A percentile compares a stretch with the other conserved stretches of the same genome.
Evolutionary conservation across 2,113 vertebrate species (phyloP).

Genomic region (Semnopithecus entellus): DNA sequence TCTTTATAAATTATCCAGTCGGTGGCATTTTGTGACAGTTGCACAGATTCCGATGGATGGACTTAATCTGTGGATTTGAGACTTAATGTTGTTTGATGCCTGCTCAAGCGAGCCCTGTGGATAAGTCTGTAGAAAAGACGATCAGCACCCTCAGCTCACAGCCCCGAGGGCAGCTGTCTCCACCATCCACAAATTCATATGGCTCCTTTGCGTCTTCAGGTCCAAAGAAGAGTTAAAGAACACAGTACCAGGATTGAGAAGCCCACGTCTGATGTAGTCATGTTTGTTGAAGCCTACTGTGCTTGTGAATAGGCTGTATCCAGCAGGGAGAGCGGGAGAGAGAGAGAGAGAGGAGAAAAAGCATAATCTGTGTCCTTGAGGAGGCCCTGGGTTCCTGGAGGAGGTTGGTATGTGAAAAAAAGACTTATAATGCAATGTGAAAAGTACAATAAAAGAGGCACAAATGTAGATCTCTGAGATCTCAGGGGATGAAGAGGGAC

Average conservation of each 20-base stretch:
- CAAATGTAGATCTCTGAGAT: background rate
- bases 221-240: background rate
- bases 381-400: background rate
- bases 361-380: rapidly evolving
- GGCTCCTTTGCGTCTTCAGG: background rate
- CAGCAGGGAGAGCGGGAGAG: background rate
- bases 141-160: rapidly evolving
- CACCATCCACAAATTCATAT: rapidly evolving
- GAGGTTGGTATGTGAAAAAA: background rate
- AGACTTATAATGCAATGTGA: background rate
- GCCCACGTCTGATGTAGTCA: rapidly evolving
- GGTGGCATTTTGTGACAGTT: background rate
- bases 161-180: rapidly evolving
- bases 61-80: background rate
- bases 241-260: background rate
- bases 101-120: background rate
- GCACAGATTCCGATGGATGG: background rate
- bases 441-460: background rate
- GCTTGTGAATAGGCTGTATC: background rate
- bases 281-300: background rate
- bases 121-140: background rate
- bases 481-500: background rate
- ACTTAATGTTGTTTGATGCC: too few species aligned
- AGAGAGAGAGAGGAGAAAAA: background rate
- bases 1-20: background rate